phyloP scores from a whole-genome alignment of 2,797 vertebrate species.

The Enteromius argenteus region DNA sequence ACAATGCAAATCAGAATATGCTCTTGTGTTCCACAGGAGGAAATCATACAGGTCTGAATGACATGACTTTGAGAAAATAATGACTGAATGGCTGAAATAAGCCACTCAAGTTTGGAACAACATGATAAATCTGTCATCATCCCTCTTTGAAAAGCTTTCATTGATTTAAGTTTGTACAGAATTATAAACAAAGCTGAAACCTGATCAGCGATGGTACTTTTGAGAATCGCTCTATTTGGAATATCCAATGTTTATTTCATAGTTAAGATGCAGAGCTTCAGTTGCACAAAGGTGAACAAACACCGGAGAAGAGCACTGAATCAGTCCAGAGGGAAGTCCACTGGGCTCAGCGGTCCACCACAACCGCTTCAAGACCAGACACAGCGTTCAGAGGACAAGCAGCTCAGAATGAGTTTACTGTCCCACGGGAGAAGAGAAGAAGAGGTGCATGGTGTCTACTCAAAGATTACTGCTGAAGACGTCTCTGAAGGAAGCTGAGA shows the following conservation, averaged over 20 bases:
- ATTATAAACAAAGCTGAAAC: not conserved
- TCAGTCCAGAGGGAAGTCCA: not conserved
- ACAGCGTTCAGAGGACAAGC: not conserved
- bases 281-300: not conserved
- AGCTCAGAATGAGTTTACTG: not conserved
- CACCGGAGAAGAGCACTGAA: not conserved
- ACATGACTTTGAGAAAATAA: no score
- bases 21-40: not conserved
- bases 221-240: no score
- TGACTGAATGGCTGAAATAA: no score
- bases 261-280: no score
- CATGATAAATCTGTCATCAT: no score
- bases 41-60: no score
- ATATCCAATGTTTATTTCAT: no score
- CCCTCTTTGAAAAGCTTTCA: no score
- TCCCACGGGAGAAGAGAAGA: not conserved
- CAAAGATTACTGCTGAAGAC: not conserved
- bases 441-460: not conserved
- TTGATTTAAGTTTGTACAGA: not conserved
- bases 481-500: not conserved
- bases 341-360: not conserved
- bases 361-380: not conserved
- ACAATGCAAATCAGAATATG: not conserved
- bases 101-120: no score
- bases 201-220: no score